A percentile compares a stretch with the other conserved stretches of the same genome.
These are phyloP conservation scores for Pseudomyrmex concolor DNA, from an alignment of 1,140 invertebrate genomes.

Conservation along the genomic window DNA sequence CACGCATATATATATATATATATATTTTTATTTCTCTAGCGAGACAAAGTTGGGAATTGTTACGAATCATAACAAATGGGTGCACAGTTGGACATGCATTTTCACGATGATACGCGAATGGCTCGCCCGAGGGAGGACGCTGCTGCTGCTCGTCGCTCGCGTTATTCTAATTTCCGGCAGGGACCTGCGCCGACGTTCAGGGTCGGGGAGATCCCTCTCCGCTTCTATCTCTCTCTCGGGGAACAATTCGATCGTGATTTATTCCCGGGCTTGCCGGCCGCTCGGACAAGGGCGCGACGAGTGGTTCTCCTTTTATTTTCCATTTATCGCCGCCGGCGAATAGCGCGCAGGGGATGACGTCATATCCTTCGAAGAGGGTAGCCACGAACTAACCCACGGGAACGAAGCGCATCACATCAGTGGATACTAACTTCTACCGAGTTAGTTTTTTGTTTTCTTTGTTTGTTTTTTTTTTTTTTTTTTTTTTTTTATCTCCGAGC, in stretches of 20 bases:
- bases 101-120: neutral
- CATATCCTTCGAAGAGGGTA: constrained; percentile 40
- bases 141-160: constrained; percentile 17
- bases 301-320: constrained; percentile 43
- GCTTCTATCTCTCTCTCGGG: neutral
- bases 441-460: constrained; percentile 52
- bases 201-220: constrained; percentile 31
- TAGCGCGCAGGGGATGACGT: constrained; percentile 33
- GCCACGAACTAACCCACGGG: constrained; percentile 26
- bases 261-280: constrained; percentile 38
- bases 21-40: no score
- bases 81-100: constrained; percentile 7
- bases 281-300: constrained; percentile 43
- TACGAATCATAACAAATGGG: constrained; percentile 11
- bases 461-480: constrained; percentile 40
- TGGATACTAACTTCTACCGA: constrained; percentile 44
- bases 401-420: constrained; percentile 38
- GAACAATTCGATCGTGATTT: constrained; percentile 64
- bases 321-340: constrained; percentile 54
- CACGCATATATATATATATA: no score
- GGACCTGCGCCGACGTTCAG: constrained; percentile 40
- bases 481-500: constrained; percentile 35
- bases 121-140: constrained; percentile 22
- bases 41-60: constrained; percentile 11
- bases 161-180: constrained; percentile 61